Evolutionary conservation across 2,888 invertebrate species (phyloP).

Genomic region (Cantharis flavilabris): DNA sequence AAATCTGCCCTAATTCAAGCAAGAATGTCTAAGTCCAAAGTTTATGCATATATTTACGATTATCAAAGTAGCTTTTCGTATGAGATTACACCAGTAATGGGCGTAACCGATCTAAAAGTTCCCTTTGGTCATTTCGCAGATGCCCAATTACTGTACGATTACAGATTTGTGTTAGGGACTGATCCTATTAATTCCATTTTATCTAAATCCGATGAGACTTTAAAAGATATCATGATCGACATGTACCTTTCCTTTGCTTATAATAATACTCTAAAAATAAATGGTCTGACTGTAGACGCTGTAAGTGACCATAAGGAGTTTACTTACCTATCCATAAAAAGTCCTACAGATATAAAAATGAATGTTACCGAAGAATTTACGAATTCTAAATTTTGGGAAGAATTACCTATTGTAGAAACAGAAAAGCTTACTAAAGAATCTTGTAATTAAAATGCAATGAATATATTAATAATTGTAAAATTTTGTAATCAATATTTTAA

Average conservation of each 20-base stretch:
- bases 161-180: neutral
- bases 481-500: no score
- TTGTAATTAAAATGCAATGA: neutral
- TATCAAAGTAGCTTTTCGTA: neutral
- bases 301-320: neutral
- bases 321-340: neutral
- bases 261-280: neutral
- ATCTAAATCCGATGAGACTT: neutral
- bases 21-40: neutral
- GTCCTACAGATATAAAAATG: neutral
- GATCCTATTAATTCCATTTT: neutral
- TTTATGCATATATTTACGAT: conserved; percentile 5
- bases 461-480: no score
- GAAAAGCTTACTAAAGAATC: neutral
- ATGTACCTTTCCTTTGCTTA: neutral
- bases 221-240: neutral
- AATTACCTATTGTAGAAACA: neutral
- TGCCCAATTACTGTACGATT: neutral
- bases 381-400: neutral
- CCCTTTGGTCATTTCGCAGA: neutral
- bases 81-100: neutral
- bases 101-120: neutral
- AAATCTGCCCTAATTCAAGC: neutral
- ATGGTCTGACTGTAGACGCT: neutral
- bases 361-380: neutral